Evolutionary conservation across 1,140 invertebrate genomes (phyloP).

Genomic region (Hycleus phaleratus): DNA sequence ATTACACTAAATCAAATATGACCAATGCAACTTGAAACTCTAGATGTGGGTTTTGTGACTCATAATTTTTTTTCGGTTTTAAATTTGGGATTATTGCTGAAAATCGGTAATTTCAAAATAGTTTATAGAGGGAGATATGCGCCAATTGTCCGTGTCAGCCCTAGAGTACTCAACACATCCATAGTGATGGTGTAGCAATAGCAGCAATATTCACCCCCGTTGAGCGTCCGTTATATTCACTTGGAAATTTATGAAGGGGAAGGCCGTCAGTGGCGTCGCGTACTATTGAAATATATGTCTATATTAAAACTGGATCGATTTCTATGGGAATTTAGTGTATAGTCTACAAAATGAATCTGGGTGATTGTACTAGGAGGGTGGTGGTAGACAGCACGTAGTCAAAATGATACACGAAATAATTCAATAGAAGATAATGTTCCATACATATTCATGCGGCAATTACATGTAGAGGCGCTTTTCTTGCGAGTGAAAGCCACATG

Average conservation of each 20-base stretch:
- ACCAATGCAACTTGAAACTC: no score
- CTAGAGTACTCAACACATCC: no score
- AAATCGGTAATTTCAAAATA: no score
- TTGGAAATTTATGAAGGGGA: constrained; percentile 9
- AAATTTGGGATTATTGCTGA: no score
- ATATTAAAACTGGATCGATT: constrained; percentile 13
- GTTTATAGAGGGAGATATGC: no score
- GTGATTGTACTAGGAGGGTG: background rate
- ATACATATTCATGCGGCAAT: constrained; percentile 36
- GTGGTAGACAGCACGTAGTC: background rate
- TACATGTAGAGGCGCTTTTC: constrained; percentile 22
- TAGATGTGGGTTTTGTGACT: no score
- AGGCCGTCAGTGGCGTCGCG: constrained; percentile 6
- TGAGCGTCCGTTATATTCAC: background rate
- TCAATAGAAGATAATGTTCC: constrained; percentile 34
- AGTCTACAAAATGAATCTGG: constrained; percentile 17
- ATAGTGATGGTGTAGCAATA: no score
- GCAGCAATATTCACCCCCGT: no score
- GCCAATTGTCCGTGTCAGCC: no score
- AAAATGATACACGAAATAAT: constrained; percentile 30
- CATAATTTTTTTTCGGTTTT: no score
- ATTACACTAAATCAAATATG: no score
- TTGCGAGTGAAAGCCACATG: constrained; percentile 6
- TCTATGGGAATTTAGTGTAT: background rate
- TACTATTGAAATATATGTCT: constrained; percentile 10